Evolutionary conservation across 64 coral and sea anemone species (phyloP), one percentile per base, ranked within the genome.

Genomic region (Dendronephthya gigantea): DNA sequence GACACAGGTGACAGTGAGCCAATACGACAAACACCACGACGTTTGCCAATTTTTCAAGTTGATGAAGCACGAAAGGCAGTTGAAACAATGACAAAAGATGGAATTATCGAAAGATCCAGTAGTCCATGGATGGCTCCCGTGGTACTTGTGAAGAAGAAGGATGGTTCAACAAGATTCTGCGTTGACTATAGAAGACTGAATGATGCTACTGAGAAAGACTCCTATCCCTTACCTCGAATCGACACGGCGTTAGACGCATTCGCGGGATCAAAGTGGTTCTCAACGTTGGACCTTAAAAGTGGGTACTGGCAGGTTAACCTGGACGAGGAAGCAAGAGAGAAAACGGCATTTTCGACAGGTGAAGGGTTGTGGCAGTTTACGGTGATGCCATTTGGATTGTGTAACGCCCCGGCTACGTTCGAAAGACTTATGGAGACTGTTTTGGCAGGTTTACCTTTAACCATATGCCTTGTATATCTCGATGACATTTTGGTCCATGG

Each of bases 111-210:
- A 13, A 34, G 48, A 51, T 55, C 45, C 14, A 41, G 5, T 17
- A 41, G 5, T 17, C 83, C 83, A 51, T 85, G 83, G 83, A 49
- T 3, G 4, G 45, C 83, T 36, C 83, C 83, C 7, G 49, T 85
- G 2, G 83, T 85, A 7, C 28, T 85, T 6, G 83, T 85, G 23
- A 85, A 85, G 25, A 85, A 85, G 35, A 1, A 1, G 4, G 83
- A 85, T 85, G 47, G 83, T 1, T 52, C 41, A 31, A 11, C 31
- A 10, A 7, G 83, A 36, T 85, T 85, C 4, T 85, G 83, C 34
- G 34, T 85, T 0, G 83, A 85, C 31, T 85, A 50, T 27, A 22
- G 83, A 7, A 0, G 29, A 12, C 33, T 85, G 30, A 85, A 85
- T 58, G 5, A 7, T 0, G 49, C 62, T 0, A 85, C 83, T 10